Conservation (phyloP, 2,888 invertebrate genomes). For the Priocnemis perturbator region DNA sequence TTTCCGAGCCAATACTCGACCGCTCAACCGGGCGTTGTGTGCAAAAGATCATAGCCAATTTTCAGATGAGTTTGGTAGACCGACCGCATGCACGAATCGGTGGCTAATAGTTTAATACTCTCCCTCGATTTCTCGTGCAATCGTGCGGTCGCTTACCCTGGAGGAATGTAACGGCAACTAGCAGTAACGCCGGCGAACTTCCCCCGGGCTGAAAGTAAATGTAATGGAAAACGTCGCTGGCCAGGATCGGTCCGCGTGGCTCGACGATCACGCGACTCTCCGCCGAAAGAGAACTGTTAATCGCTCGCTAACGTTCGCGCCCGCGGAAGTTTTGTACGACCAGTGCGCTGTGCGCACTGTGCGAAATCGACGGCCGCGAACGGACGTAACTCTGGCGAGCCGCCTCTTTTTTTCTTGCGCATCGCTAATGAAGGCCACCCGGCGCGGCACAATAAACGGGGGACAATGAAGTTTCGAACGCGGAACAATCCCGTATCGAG, state of each 20-base stretch:
- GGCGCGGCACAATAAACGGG: too few relatives aligned
- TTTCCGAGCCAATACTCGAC: too few relatives aligned
- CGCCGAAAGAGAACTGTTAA: neutral
- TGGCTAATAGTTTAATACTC: slow-evolving; percentile 61
- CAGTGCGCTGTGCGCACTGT: too few relatives aligned
- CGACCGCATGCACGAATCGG: slow-evolving; percentile 41
- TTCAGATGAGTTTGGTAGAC: slow-evolving; percentile 38
- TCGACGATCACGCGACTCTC: slow-evolving; percentile 1
- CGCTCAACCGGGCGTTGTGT: neutral
- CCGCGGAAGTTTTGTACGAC: neutral
- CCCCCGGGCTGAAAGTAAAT: slow-evolving; percentile 38
- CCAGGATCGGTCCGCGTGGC: slow-evolving; percentile 16
- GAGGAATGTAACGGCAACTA: slow-evolving; percentile 42
- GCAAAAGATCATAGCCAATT: slow-evolving; percentile 45
- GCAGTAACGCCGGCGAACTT: slow-evolving; percentile 29
- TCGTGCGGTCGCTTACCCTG: slow-evolving; percentile 34
- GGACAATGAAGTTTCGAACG: too few relatives aligned
- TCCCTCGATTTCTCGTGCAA: slow-evolving; percentile 54
- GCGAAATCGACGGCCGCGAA: too few relatives aligned
- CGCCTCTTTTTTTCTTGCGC: too few relatives aligned
- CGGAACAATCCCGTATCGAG: too few relatives aligned
- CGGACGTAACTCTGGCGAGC: too few relatives aligned
- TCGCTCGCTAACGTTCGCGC: neutral
- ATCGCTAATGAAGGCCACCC: too few relatives aligned
- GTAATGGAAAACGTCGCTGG: slow-evolving; percentile 50